Evolutionary conservation across 2,888 invertebrate genomes (phyloP).

Genomic region (Nesidiocoris tenuis): DNA sequence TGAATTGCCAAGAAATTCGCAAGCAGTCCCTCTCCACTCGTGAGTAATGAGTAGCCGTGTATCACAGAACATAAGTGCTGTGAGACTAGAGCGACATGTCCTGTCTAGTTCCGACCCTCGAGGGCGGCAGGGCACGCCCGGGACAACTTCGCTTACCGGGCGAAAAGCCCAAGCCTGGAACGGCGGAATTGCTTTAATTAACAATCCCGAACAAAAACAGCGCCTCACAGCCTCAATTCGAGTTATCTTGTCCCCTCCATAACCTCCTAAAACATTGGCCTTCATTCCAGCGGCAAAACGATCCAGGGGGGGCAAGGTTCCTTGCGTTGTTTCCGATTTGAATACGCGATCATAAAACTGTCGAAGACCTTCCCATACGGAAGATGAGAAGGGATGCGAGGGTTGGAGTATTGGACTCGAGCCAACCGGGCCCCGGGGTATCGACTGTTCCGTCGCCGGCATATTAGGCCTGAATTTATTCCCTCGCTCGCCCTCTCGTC

Average conservation of each 20-base stretch:
- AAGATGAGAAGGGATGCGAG: neutral
- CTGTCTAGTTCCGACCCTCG: no score
- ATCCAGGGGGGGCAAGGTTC: conserved; percentile 8
- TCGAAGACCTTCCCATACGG: neutral
- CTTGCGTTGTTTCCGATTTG: conserved; percentile 38
- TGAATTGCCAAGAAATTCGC: no score
- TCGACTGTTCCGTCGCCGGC: conserved; percentile 11
- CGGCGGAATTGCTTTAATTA: no score
- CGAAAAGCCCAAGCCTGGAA: no score
- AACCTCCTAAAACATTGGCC: neutral
- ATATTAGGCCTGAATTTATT: conserved; percentile 3
- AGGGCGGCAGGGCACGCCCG: no score
- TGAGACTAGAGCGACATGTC: no score
- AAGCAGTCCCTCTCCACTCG: no score
- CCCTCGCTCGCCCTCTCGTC: neutral
- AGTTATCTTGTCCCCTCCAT: neutral
- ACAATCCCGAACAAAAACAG: neutral
- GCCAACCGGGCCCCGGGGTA: conserved; percentile 21
- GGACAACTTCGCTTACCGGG: no score
- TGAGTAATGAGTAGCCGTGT: no score
- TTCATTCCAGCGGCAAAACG: neutral
- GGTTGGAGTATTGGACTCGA: conserved; percentile 10
- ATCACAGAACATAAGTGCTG: no score
- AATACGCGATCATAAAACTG: conserved; percentile 36
- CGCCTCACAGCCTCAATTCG: neutral